phyloP scores from a whole-genome alignment of 1,140 invertebrate species.

The Magallana gigas region DNA sequence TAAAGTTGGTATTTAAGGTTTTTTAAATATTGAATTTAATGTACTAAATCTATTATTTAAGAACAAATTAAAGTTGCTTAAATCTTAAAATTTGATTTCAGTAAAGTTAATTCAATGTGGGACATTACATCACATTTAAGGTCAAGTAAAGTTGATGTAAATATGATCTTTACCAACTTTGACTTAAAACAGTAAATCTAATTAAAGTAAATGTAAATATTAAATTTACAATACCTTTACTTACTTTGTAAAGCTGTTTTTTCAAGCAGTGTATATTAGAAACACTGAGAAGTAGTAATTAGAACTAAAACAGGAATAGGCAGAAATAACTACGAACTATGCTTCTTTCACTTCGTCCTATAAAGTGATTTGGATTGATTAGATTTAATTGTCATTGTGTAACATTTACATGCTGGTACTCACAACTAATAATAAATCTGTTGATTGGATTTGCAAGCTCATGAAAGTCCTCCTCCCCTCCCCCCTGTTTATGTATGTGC shows the following conservation, averaged over 20 bases:
- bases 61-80: neutral
- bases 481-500: too few species aligned
- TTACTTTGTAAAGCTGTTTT: conserved; percentile 23
- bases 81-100: neutral
- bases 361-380: too few species aligned
- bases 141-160: conserved; percentile 15
- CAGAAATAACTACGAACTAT: too few species aligned
- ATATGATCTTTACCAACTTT: conserved; percentile 2
- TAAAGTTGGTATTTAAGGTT: neutral
- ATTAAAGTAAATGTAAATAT: conserved; percentile 18
- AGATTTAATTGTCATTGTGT: too few species aligned
- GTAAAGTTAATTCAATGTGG: conserved; percentile 5
- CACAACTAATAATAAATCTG: too few species aligned
- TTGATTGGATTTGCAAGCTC: too few species aligned
- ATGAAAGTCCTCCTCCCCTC: too few species aligned
- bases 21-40: neutral
- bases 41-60: neutral
- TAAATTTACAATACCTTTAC: conserved; percentile 29
- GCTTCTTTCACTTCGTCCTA: too few species aligned
- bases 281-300: too few species aligned
- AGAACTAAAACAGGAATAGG: too few species aligned
- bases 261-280: neutral
- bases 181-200: conserved; percentile 4
- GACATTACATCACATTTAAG: neutral
- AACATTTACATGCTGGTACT: too few species aligned